phyloP scores from a whole-genome alignment of 2,797 vertebrate species.

The Pseudotriccus pelzelni region DNA sequence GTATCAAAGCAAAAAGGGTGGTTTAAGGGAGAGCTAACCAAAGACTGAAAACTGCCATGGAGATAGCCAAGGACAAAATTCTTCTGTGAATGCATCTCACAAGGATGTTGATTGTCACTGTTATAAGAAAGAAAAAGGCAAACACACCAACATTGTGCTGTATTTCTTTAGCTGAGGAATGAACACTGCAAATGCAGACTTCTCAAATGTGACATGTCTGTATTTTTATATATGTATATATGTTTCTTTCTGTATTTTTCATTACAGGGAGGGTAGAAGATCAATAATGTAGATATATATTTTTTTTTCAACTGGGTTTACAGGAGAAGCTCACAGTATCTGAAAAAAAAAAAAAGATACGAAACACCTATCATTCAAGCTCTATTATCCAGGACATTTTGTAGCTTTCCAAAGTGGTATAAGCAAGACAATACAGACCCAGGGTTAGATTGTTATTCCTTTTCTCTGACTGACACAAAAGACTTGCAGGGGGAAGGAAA shows the following conservation, averaged over 20 bases:
- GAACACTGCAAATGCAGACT: background rate
- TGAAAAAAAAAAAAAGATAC: background rate
- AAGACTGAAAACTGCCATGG: background rate
- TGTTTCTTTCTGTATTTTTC: background rate
- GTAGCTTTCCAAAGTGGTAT: background rate
- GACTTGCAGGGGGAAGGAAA: background rate
- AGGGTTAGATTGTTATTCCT: background rate
- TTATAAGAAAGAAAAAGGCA: background rate
- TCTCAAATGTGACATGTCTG: background rate
- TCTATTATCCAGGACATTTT: background rate
- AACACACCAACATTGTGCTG: background rate
- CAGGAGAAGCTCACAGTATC: background rate
- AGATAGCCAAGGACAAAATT: background rate
- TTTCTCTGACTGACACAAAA: background rate
- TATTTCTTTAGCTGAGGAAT: background rate
- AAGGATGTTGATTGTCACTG: background rate
- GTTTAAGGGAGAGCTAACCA: background rate
- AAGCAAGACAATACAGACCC: background rate
- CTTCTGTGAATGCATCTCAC: background rate
- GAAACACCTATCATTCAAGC: background rate
- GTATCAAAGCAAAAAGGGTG: background rate
- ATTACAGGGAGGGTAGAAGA: background rate
- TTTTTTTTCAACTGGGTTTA: background rate
- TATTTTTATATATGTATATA: no score
- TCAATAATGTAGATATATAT: background rate